Percentiles rank a stretch among this genome's conserved stretches.
These are phyloP conservation scores for Sinopyrophorus schimmeli DNA, from an alignment of 2,888 invertebrate species.

Conservation along the genomic window DNA sequence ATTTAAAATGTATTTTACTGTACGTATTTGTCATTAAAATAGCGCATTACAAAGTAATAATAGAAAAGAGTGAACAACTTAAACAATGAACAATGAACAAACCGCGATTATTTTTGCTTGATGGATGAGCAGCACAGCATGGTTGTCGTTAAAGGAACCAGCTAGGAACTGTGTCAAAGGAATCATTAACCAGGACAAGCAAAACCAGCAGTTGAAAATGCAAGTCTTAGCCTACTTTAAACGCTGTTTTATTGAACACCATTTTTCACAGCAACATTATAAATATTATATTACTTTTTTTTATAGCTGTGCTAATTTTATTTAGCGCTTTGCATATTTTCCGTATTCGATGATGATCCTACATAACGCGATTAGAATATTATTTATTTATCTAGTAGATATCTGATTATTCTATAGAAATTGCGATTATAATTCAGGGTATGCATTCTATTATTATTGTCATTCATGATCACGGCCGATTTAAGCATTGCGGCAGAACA, in stretches of 20 bases:
- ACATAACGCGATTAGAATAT: conserved; percentile 5
- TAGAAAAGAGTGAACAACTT: conserved; percentile 10
- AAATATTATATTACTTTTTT: conserved; percentile 7
- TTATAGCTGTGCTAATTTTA: conserved; percentile 12
- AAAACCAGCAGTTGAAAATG: conserved; percentile 40
- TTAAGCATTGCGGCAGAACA: conserved; percentile 8
- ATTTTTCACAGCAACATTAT: conserved; percentile 14
- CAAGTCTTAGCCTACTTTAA: conserved; percentile 40
- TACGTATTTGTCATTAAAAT: not conserved
- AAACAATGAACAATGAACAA: conserved; percentile 25
- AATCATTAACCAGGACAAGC: conserved; percentile 37
- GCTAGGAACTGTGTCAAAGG: conserved; percentile 37
- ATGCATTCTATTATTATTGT: conserved; percentile 6
- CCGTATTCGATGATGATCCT: conserved; percentile 1
- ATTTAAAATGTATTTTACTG: not conserved
- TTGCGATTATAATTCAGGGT: conserved; percentile 9
- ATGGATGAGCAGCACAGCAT: conserved; percentile 26
- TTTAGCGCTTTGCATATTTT: conserved; percentile 9
- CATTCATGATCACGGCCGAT: conserved; percentile 10
- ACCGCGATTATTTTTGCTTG: conserved; percentile 24
- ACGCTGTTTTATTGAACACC: conserved; percentile 10
- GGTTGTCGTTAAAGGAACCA: conserved; percentile 27
- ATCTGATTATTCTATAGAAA: conserved; percentile 7
- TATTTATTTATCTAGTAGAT: not conserved
- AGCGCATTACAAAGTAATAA: conserved; percentile 6